Base-by-base conservation (phyloP, 2,113 vertebrate species). In the Bostrychus sinensis region DNA sequence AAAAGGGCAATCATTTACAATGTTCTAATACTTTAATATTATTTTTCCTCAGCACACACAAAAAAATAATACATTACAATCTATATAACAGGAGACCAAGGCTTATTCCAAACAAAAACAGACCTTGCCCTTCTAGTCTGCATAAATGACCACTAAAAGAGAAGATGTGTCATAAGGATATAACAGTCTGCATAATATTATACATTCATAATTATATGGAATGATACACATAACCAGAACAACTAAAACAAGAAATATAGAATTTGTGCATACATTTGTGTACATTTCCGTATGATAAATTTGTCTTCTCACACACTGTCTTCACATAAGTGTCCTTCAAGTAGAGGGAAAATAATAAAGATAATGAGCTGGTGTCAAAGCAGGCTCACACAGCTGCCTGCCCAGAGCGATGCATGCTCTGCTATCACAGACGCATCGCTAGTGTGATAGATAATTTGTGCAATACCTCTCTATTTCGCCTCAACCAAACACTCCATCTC, bases 361-460 rank as follows among this genome's bases (percentile, higher is more conserved):
- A 86, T 85, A 82, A 85, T 80, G 69, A 84, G 77, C 28, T 42
- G 14, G 45, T 66, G 68, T 77, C 67, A 64, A 66, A 56, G 38
- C 68, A 51, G 67, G 75, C 65, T 82, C 68, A 43, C 42, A 72
- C 72, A 83, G 73, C 71, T 73, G 75, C 83, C 67, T 75, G 68
- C 64, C 66, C 68, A 71, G 23, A 75, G 70, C 60, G 17, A 78
- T 61, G 58, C 72, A 59, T 70, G 68, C 63, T 66, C 65, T 11
- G 56, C 81, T 72, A 77, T 56, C 45, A 17, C 13, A 64, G 77
- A 66, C 58, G 13, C 23, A 4, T 51, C 59, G 56, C 77, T 60
- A 72, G 37, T 61, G 56, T 83, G 77, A 84, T 65, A 16, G 65
- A 85, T 78, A 72, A 86, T 81, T 82, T 85, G 62, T 38, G 69